phyloP scores from a whole-genome alignment of 92 coral and sea anemone genomes.

The Bergia puertoricense region DNA sequence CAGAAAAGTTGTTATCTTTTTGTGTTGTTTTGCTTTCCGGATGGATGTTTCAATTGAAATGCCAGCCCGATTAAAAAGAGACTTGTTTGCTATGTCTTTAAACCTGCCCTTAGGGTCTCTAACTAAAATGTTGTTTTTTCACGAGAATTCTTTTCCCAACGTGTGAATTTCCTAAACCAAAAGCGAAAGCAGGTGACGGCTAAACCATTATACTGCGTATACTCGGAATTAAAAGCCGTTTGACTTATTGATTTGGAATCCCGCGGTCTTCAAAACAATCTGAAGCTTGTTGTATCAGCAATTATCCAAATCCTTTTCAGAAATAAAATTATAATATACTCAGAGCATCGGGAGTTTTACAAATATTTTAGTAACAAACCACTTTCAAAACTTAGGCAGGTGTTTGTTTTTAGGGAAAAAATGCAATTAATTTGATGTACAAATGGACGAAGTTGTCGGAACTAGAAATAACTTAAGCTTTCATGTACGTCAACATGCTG shows the following conservation, averaged over 20 bases:
- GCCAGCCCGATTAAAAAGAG: not conserved
- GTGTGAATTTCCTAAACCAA: not conserved
- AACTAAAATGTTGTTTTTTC: too few relatives aligned
- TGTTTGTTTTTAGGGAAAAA: not conserved
- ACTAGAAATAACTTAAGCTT: too few relatives aligned
- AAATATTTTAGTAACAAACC: too few relatives aligned
- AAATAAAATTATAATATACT: too few relatives aligned
- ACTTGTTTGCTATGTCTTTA: not conserved
- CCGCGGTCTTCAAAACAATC: not conserved
- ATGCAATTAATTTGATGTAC: too few relatives aligned
- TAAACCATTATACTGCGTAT: not conserved
- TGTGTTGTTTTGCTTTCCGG: not conserved
- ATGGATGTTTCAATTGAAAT: not conserved
- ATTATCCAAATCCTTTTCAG: too few relatives aligned
- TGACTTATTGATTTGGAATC: not conserved
- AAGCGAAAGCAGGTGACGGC: not conserved
- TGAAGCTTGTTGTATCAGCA: not conserved
- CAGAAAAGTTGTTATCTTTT: not conserved
- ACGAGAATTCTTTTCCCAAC: not conserved
- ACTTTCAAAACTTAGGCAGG: not conserved
- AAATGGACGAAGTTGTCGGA: too few relatives aligned
- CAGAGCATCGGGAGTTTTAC: not conserved
- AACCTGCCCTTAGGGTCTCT: not conserved
- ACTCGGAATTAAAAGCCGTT: not conserved
- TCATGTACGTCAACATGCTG: too few relatives aligned